Base-by-base conservation (phyloP, 2,113 vertebrate genomes). In the Ammodytes dubius region DNA sequence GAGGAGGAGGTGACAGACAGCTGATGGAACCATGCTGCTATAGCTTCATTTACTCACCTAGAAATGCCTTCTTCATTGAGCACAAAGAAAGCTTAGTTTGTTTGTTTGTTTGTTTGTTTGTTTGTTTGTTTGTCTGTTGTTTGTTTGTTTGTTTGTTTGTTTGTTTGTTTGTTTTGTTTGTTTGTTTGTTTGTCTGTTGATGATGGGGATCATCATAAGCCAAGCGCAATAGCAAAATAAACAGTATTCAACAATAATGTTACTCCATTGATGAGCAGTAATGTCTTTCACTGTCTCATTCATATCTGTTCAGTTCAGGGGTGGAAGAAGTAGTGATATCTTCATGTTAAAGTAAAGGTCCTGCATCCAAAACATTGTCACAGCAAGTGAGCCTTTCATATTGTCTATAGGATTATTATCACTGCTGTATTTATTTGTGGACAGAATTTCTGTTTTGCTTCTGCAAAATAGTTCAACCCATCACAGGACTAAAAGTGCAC, bases 1-100 rank as follows among this genome's bases (percentile, higher is more conserved):
- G 15, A 71, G 37, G 93, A 95, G 94, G 95, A 96, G 94, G 96
- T 95, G 96, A 96, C 95, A 90, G 94, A 96, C 96, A 96, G 95
- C 96, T 96, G 95, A 96, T 95, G 95, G 96, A 57, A 50, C 58
- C 78, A 63, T 52, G 70, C 63, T 56, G 74, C 8, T 50, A 19
- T 50, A 19, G 70, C 50, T 54, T 52, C 72, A 64, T 76, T 71
- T 50, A 56, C 17, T 35, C 43, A 49, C 5, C 35, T 19, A 59
- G 61, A 64, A 8, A 45, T 5, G 10, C 37, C 60, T 59, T 58
- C 27, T 66, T 54, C 27, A 47, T 4, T 70, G 19, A 60, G 42
- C 17, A 40, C 40, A 9, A 50, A 52, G 45, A 59, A 0, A 12
- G 2, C 8, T 49, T 49, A 19, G 46, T 66, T 71, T 63, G 5